Evolutionary conservation across 2,888 invertebrate species (phyloP).

Genomic region (Mycogona germanica): DNA sequence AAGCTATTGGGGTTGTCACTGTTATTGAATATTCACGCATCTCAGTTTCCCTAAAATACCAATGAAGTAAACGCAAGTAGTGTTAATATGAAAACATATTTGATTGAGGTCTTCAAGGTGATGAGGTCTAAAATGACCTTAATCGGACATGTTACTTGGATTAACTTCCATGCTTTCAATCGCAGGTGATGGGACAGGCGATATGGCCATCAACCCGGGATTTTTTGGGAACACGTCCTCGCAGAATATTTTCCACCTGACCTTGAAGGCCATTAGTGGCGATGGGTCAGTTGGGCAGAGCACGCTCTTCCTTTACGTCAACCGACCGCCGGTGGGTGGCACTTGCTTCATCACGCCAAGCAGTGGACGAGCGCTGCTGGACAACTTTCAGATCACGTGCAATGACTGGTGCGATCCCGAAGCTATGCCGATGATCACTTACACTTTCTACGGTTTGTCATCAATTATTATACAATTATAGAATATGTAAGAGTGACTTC

Average conservation of each 20-base stretch:
- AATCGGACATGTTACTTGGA: too few species aligned
- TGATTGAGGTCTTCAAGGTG: too few species aligned
- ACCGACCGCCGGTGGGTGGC: slow-evolving; percentile 26
- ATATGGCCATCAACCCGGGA: slow-evolving; percentile 12
- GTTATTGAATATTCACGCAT: too few species aligned
- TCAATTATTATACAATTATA: too few species aligned
- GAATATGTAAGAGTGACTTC: too few species aligned
- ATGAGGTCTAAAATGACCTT: too few species aligned
- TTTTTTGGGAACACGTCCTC: slow-evolving; percentile 11
- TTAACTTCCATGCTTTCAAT: too few species aligned
- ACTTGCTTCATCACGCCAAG: slow-evolving; percentile 23
- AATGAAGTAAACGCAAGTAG: too few species aligned
- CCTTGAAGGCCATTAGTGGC: slow-evolving; percentile 24
- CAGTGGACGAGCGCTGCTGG: slow-evolving; percentile 24
- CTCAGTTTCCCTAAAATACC: too few species aligned
- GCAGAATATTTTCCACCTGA: slow-evolving; percentile 23
- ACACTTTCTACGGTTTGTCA: slow-evolving; percentile 12
- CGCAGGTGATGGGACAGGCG: neutral
- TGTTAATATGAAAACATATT: too few species aligned
- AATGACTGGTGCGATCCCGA: slow-evolving; percentile 26
- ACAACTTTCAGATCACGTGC: slow-evolving; percentile 24
- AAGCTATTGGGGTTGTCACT: too few species aligned
- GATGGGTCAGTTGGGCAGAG: slow-evolving; percentile 23
- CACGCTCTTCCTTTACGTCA: slow-evolving; percentile 25
- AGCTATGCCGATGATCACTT: slow-evolving; percentile 15